Conservation (phyloP, 1,140 invertebrate genomes). For the Drosophila micromelanica region DNA sequence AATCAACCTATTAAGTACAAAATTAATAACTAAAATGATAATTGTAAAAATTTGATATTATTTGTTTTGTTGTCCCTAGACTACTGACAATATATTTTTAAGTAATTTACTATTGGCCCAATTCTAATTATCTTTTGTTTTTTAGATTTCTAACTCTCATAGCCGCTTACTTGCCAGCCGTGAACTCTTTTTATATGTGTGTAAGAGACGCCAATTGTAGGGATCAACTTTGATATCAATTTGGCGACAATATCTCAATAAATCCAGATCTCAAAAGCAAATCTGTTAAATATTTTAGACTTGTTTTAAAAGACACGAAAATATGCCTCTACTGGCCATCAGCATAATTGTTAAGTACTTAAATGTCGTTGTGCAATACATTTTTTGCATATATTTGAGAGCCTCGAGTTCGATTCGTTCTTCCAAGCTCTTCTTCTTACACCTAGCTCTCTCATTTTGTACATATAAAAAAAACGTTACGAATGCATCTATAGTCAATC, state of each 20-base stretch:
- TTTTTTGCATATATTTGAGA: conserved; percentile 31
- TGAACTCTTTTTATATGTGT: conserved; percentile 26
- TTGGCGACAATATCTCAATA: conserved; percentile 22
- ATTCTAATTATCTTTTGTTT: conserved; percentile 6
- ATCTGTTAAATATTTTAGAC: conserved; percentile 10
- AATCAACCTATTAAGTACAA: conserved; percentile 57
- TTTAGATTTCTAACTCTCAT: conserved; percentile 1
- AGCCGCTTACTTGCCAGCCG: conserved; percentile 22
- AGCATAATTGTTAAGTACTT: conserved; percentile 10
- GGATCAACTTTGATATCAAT: conserved; percentile 38
- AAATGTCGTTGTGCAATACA: conserved; percentile 11
- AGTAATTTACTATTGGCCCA: conserved; percentile 26
- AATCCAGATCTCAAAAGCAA: conserved; percentile 33
- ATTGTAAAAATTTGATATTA: conserved; percentile 45
- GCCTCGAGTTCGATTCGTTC: conserved; percentile 50
- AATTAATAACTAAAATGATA: conserved; percentile 40
- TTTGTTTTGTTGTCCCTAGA: conserved; percentile 25
- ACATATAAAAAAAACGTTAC: conserved; percentile 20
- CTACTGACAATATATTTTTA: neutral
- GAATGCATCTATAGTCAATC: conserved; percentile 22
- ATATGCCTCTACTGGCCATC: conserved; percentile 33
- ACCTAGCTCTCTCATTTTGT: conserved; percentile 33
- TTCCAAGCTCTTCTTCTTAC: conserved; percentile 59
- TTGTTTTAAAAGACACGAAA: too few relatives aligned
- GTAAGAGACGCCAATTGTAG: conserved; percentile 27